These are phyloP conservation scores for Genyomyrus donnyi DNA, from an alignment of 2,113 vertebrate genomes.

Conservation along the genomic window DNA sequence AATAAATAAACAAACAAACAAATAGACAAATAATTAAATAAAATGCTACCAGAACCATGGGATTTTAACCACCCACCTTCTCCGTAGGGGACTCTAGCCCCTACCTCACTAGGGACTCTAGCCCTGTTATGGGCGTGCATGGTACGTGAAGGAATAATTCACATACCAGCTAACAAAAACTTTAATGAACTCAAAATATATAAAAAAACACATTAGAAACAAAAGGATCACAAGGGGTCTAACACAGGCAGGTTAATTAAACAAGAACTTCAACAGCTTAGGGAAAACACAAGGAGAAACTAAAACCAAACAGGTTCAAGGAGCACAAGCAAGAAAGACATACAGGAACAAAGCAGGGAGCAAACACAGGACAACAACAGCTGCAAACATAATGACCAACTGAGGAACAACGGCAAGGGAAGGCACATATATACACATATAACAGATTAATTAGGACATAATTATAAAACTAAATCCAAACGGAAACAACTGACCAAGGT, in stretches of 20 bases:
- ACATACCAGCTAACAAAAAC: no score
- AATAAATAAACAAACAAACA: not conserved
- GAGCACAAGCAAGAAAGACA: not conserved
- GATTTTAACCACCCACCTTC: not conserved
- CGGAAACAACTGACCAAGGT: not conserved
- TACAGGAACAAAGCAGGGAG: not conserved
- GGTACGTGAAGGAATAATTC: no score
- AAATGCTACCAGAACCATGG: not conserved
- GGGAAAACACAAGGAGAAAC: not conserved
- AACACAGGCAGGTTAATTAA: no score
- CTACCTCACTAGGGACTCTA: not conserved
- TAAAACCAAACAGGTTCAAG: not conserved
- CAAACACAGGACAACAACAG: not conserved
- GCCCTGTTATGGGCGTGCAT: not conserved
- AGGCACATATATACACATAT: not conserved
- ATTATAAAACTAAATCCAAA: not conserved
- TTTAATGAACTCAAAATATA: no score
- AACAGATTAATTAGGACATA: not conserved
- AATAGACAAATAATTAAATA: not conserved
- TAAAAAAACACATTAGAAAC: no score
- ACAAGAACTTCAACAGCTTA: not conserved
- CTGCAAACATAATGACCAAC: not conserved
- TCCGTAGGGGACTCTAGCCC: not conserved
- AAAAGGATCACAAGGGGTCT: no score
- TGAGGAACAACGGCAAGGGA: not conserved